Conservation (phyloP, 2,888 invertebrate species). For the Ametastegia equiseti region DNA sequence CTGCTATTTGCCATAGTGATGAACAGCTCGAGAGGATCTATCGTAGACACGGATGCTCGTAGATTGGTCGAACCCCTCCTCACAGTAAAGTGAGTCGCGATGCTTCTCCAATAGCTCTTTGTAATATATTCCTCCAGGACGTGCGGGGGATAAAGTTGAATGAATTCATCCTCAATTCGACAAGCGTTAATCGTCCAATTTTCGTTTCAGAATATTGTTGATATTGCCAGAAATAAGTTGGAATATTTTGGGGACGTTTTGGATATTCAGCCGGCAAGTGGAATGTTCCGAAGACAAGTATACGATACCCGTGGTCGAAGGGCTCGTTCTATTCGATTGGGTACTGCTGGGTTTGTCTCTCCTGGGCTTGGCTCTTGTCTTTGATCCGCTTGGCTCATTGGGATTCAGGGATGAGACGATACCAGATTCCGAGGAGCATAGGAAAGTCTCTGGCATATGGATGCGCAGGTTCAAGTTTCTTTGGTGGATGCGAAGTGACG, state of each 20-base stretch:
- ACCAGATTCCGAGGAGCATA: constrained; percentile 81
- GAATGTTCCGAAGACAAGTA: constrained; percentile 84
- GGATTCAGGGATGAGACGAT: constrained; percentile 62
- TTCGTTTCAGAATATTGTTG: constrained; percentile 81
- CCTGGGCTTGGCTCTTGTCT: constrained; percentile 87
- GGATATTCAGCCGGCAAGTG: constrained; percentile 86
- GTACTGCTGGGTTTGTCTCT: constrained; percentile 85
- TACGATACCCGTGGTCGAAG: constrained; percentile 85
- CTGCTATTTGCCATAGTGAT: constrained; percentile 83
- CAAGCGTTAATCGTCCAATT: constrained; percentile 25
- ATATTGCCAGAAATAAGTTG: constrained; percentile 88
- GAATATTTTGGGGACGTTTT: constrained; percentile 89
- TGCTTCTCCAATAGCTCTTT: background rate
- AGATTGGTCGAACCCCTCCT: constrained; percentile 85
- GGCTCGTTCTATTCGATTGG: constrained; percentile 90
- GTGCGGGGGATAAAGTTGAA: background rate
- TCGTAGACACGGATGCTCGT: constrained; percentile 85
- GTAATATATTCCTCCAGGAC: background rate
- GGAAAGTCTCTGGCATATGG: constrained; percentile 85
- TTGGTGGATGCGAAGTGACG: constrained; percentile 84
- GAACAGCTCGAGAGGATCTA: constrained; percentile 87
- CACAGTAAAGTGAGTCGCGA: constrained; percentile 81
- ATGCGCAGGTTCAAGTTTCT: constrained; percentile 87
- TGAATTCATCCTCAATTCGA: background rate
- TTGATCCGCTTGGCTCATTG: constrained; percentile 86